Percentiles rank a stretch among this genome's conserved stretches.
Evolutionary conservation across 2,797 vertebrate genomes (phyloP).

Genomic region (Cryptoprocta ferox): DNA sequence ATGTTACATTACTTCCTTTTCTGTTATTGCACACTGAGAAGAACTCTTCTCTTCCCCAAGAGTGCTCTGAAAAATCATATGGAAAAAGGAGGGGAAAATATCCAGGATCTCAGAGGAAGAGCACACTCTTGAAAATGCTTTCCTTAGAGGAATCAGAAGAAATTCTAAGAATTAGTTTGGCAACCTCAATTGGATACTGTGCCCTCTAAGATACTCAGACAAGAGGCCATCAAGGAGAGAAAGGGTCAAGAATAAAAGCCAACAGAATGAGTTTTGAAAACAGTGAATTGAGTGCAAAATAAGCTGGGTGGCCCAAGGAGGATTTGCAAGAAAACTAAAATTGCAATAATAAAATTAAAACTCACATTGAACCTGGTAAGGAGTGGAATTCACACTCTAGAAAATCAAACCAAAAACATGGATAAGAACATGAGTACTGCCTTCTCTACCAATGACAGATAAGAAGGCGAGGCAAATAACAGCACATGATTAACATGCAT

Average conservation of each 20-base stretch:
- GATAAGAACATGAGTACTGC: background rate
- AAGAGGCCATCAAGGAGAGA: background rate
- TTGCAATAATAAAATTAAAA: background rate
- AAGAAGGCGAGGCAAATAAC: background rate
- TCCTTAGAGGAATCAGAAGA: background rate
- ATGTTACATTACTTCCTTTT: background rate
- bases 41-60: background rate
- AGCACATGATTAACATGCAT: background rate
- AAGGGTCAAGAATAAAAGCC: background rate
- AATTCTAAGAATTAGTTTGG: background rate
- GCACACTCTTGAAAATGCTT: background rate
- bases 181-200: background rate
- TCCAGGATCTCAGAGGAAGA: background rate
- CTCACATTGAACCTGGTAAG: background rate
- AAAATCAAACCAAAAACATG: background rate
- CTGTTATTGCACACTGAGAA: background rate
- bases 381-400: background rate
- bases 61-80: background rate
- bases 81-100: background rate
- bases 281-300: background rate
- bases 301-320: background rate
- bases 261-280: conserved; percentile 9
- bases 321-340: background rate
- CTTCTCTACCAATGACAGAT: background rate
- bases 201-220: too few relatives aligned